Percentiles rank a stretch among this genome's conserved stretches.
Conservation (phyloP, 1,140 invertebrate genomes). For the Drosophila eugracilis region DNA sequence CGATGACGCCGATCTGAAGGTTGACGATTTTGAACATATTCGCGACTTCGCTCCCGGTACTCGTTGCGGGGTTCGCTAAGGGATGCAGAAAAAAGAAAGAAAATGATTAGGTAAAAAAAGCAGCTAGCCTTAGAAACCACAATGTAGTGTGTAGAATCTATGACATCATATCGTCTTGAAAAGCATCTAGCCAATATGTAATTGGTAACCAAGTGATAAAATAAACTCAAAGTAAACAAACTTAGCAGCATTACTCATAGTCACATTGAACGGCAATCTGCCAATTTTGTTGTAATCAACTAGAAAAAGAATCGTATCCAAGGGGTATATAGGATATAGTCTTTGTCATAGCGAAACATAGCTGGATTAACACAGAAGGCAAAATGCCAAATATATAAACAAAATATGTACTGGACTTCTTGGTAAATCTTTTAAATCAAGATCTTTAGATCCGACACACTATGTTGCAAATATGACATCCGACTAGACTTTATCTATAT, state of each 20-base stretch:
- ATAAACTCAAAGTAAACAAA: conserved; percentile 3
- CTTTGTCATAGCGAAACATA: neutral
- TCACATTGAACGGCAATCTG: conserved; percentile 27
- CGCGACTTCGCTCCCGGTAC: conserved; percentile 71
- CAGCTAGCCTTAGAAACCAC: too few species aligned
- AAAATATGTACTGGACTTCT: too few species aligned
- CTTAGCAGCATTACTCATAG: conserved; percentile 10
- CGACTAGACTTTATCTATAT: too few species aligned
- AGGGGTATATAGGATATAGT: neutral
- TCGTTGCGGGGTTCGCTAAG: conserved; percentile 71
- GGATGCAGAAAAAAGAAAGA: conserved; percentile 1
- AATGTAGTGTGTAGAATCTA: neutral
- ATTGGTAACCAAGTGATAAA: neutral
- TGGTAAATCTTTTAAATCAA: too few species aligned
- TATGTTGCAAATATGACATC: neutral
- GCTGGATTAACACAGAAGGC: neutral
- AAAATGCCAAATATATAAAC: neutral
- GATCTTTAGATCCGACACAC: too few species aligned
- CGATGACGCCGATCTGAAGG: conserved; percentile 75
- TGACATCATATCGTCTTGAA: neutral
- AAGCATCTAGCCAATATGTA: neutral
- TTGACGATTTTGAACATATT: conserved; percentile 69
- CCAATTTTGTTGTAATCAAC: conserved; percentile 12
- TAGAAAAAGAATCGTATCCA: neutral
- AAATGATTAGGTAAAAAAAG: too few species aligned